Evolutionary conservation across 2,888 invertebrate genomes (phyloP), one percentile per base, ranked within the genome.

Genomic region (Biston betularia): DNA sequence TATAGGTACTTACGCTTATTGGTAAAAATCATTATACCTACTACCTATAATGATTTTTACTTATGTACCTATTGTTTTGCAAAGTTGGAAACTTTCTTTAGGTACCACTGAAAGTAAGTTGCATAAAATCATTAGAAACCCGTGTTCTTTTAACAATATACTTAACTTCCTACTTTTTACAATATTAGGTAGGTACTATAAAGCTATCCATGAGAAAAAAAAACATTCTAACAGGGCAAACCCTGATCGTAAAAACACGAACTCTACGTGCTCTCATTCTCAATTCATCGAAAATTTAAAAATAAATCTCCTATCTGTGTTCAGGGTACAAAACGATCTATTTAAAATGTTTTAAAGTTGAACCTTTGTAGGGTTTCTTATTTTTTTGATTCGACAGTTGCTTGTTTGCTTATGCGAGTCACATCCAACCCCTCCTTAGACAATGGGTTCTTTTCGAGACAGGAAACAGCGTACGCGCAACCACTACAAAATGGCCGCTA

Each of bases 391-490:
- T 88, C 83, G 85, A 85, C 84, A 84, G 82, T 85, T 83, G 76
- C 79, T 80, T 78, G 69, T 77, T 78, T 73, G 70, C 69, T 79
- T 87, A 93, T 92, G 86, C 92, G 66, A 68, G 71, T 81, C 93
- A 89, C 92, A 88, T 70, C 76, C 87, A 89, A 89, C 90, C 91
- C 92, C 89, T 88, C 90, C 84, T 77, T 81, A 75, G 78, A 93
- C 92, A 93, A 93, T 93, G 80, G 92, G 89, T 89, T 88, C 84
- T 91, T 92, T 93, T 90, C 82, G 89, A 80, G 86, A 89, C 92
- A 92, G 92, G 92, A 92, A 92, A 86, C 90, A 83, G 71, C 83
- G 91, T 77, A 93, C 93, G 93, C 92, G 92, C 82, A 76, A 74
- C 74, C 71, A 77, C 77, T 93, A 91, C 89, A 87, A 91, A 92